Conservation (phyloP, 2,888 invertebrate genomes). For the Punctoribates punctum region DNA sequence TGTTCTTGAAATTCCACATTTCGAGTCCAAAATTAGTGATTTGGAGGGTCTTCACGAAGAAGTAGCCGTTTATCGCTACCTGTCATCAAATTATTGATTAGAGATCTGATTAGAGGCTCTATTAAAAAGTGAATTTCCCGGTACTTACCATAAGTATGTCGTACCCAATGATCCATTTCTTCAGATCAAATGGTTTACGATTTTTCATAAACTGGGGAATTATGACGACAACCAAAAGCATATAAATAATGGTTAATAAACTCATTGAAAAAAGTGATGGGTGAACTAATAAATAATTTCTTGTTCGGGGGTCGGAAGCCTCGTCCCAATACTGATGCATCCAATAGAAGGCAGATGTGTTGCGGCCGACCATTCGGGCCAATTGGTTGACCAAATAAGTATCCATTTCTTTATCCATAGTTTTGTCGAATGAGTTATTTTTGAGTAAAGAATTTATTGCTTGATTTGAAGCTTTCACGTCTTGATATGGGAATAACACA, state of each 20-base stretch:
- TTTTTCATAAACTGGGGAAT: slow-evolving; percentile 36
- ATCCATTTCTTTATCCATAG: slow-evolving; percentile 33
- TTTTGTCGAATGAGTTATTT: neutral
- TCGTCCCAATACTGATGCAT: slow-evolving; percentile 38
- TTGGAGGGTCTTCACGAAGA: slow-evolving; percentile 32
- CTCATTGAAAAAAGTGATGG: slow-evolving; percentile 21
- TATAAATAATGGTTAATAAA: slow-evolving; percentile 31
- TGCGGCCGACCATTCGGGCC: slow-evolving; percentile 31
- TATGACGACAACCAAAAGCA: slow-evolving; percentile 18
- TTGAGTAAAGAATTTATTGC: neutral
- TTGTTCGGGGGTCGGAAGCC: slow-evolving; percentile 21
- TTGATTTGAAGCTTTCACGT: neutral
- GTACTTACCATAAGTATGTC: slow-evolving; percentile 42
- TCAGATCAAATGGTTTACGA: slow-evolving; percentile 38
- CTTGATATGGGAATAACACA: too few relatives aligned
- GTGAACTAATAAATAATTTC: slow-evolving; percentile 32
- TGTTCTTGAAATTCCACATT: slow-evolving; percentile 38
- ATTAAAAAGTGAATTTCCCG: too few relatives aligned
- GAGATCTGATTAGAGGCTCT: too few relatives aligned
- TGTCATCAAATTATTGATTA: neutral
- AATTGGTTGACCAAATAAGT: slow-evolving; percentile 6
- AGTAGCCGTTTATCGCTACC: slow-evolving; percentile 41
- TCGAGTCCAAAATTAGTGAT: slow-evolving; percentile 26
- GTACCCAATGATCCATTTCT: slow-evolving; percentile 31
- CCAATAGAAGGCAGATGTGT: slow-evolving; percentile 30